Conservation (phyloP, 2,113 vertebrate species). For the Alosa alosa region DNA sequence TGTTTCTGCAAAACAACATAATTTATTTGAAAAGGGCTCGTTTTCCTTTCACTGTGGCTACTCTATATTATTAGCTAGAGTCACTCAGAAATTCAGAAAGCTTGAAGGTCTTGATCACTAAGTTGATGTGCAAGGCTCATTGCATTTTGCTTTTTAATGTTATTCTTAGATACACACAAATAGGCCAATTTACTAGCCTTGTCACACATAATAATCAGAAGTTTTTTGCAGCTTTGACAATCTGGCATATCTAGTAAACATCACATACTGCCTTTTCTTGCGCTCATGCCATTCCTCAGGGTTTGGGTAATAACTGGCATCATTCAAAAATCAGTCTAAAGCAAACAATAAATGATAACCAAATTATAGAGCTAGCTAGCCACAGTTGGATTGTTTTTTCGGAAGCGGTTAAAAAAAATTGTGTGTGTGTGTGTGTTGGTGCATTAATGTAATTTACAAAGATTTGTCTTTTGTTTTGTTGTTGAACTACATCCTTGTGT, state of each 20-base stretch:
- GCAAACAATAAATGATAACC: background rate
- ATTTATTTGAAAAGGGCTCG: background rate
- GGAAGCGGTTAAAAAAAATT: background rate
- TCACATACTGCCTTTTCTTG: too few species aligned
- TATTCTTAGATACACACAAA: too few species aligned
- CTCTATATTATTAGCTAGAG: background rate
- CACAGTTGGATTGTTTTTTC: background rate
- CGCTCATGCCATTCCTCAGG: too few species aligned
- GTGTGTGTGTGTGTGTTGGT: background rate
- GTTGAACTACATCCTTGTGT: background rate
- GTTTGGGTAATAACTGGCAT: background rate
- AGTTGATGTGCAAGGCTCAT: background rate
- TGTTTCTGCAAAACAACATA: background rate
- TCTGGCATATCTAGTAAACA: too few species aligned
- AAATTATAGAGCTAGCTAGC: background rate
- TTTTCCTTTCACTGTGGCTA: background rate
- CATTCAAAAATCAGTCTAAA: background rate
- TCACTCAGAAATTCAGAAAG: background rate
- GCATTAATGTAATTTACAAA: background rate
- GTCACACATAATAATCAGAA: too few species aligned
- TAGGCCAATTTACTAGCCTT: too few species aligned
- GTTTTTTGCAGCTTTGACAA: too few species aligned
- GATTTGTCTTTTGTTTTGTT: background rate
- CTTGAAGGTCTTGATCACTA: background rate
- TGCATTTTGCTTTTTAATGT: too few species aligned